Percentiles rank a stretch among this genome's conserved stretches.
Evolutionary conservation across 2,113 vertebrate genomes (phyloP).

Genomic region (Bufo gargarizans): DNA sequence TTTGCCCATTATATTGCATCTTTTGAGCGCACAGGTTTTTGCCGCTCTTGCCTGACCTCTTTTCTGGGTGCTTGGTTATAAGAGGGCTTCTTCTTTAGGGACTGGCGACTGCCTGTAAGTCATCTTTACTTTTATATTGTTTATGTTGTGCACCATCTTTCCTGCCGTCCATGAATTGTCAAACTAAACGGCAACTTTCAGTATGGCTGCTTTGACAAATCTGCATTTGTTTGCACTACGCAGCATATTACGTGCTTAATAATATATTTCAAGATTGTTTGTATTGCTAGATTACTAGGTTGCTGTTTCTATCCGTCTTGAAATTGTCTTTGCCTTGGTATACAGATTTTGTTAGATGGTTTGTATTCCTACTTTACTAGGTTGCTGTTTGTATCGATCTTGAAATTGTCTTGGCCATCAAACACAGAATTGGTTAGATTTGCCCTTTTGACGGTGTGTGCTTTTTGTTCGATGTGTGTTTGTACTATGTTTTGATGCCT

Average conservation of each 20-base stretch:
- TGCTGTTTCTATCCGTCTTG: not conserved
- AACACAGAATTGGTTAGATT: not conserved
- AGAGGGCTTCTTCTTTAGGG: not conserved
- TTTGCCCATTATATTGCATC: not conserved
- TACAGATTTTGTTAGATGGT: not conserved
- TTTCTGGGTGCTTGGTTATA: not conserved
- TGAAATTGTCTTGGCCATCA: not conserved
- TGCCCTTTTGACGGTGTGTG: not conserved
- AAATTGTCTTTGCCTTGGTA: not conserved
- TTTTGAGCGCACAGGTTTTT: not conserved
- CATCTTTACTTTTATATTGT: not conserved
- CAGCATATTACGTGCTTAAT: not conserved
- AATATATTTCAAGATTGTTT: not conserved
- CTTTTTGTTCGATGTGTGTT: not conserved
- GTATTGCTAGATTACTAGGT: not conserved
- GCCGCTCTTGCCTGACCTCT: not conserved
- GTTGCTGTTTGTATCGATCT: not conserved
- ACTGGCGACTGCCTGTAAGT: conserved; percentile 40
- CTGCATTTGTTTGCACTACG: not conserved
- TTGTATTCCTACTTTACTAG: not conserved
- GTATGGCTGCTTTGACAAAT: not conserved
- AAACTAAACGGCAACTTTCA: conserved; percentile 15
- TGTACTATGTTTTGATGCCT: not conserved
- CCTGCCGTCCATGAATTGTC: not conserved
- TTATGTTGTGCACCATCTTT: not conserved